Evolutionary conservation across 35 echinoderm and acorn worm genomes (phyloP), one percentile per base, ranked within the genome.

Genomic region (Patiria miniata): DNA sequence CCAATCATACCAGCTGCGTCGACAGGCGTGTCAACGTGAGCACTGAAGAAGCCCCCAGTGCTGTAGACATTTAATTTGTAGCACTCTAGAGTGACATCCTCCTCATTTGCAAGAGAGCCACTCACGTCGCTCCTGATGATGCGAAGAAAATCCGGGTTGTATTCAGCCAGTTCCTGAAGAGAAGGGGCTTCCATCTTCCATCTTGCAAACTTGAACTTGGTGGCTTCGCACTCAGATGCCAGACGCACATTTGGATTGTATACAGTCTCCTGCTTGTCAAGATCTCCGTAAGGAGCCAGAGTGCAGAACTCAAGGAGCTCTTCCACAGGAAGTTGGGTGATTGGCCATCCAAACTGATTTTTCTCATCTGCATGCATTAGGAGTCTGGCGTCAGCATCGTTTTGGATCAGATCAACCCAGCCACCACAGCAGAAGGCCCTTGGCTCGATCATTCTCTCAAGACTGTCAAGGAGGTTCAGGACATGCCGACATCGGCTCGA

Each of bases 171-270:
- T 6, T 12, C 42, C 4, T 4, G 42, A 47, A 12, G 42, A 47
- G 42, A 47, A n/a, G n/a, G n/a, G 4, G 42, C 4, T 6, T 6
- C 42, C 12, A 6, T 47, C 42, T 47, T 47, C 42, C 12, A 6
- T 12, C 42, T 47, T 6, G 42, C 42, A 34, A 73, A 73, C 21
- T 73, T 14, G 34, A 73, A 73, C 65, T 73, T 73, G 26, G 19
- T 73, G 10, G 26, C 65, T 23, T 7, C 7, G 26, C 65, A 73
- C 65, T 73, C 65, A 2, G 23, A 34, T 4, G 65, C 65, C 65
- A 73, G 34, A 10, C 65, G 65, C 21, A 73, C 65, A 73, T 30
- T 73, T 73, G 65, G 65, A 73, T 73, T 34, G 16, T 73, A 73
- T 2, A 73, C 29, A 10, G 65, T 73, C 34, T 30, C 65, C 65